Base-by-base conservation (phyloP, 2,797 vertebrate species). In the Gambusia yucatana region DNA sequence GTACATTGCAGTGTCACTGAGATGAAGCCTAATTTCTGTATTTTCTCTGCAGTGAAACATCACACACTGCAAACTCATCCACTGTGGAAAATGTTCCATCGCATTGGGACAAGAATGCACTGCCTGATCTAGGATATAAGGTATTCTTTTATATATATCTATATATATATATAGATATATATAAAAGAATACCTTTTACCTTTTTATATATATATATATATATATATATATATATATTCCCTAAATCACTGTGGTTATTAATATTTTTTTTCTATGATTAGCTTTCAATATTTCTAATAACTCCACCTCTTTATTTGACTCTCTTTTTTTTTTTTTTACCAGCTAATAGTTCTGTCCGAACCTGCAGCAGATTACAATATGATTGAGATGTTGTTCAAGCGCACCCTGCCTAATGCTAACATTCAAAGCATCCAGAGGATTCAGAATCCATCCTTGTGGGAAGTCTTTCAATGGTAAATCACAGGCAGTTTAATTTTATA, bases 381-480 rank as follows among this genome's bases (percentile, higher is more conserved):
- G 67, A 71, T 71, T 30, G 85, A 87, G 77, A 59, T 0, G 63
- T 87, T 96, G 89, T 99, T 99, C 74, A 91, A 86, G 70, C 63
- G 71, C 28, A 99, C 98, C 0, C 94, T 98, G 95, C 84, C 94
- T 17, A 80, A 0, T 10, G 88, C 88, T n/a, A 77, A 2, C n/a
- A 95, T 98, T 73, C 83, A 46, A 76, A 94, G 76, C 79, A 96
- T 98, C 76, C 71, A 94, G 46, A 96, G 97, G 90, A 94, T 98
- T 88, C 97, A 98, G 93, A 98, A 98, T 82, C 93, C 89, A 0
- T 96, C 94, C 41, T 94, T 98, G 84, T 98, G 97, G 97, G 95
- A 86, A 79, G 89, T 96, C 43, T 98, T 96, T 88, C 95, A 97
- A 17, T 97, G 97, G 97, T 98, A 95, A 41, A 65, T 76, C 14